Conservation (phyloP, 2,113 vertebrate species). For the Vimba vimba region DNA sequence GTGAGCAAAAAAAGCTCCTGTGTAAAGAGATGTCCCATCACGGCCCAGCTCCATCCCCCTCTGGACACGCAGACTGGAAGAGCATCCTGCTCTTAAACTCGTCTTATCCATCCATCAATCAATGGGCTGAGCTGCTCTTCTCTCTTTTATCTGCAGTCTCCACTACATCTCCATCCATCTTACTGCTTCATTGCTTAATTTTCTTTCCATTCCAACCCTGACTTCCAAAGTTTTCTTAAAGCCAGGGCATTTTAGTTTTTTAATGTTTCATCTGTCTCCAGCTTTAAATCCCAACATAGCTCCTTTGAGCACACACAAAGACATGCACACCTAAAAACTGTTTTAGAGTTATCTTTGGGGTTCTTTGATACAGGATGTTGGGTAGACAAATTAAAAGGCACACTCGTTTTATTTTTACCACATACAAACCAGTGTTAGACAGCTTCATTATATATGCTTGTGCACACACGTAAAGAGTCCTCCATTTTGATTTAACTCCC, state of each 20-base stretch:
- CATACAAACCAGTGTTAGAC: slow-evolving; percentile 32
- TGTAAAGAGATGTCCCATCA: background rate
- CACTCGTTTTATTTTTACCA: slow-evolving; percentile 57
- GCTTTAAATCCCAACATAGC: slow-evolving; percentile 21
- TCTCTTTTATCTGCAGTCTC: slow-evolving; percentile 9
- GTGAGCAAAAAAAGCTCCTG: slow-evolving; percentile 4
- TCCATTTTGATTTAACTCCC: background rate
- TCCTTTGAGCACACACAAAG: slow-evolving; percentile 14
- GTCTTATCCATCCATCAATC: background rate
- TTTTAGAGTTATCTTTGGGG: slow-evolving; percentile 53
- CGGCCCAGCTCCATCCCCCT: background rate
- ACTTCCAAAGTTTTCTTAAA: background rate
- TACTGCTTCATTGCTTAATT: slow-evolving; percentile 11
- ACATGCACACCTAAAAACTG: background rate
- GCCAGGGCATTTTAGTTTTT: background rate
- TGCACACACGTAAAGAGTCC: slow-evolving; percentile 6
- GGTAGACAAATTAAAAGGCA: slow-evolving; percentile 42
- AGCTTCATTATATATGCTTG: slow-evolving; percentile 31
- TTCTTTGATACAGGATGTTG: slow-evolving; percentile 47
- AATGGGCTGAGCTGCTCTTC: background rate
- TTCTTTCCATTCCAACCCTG: slow-evolving; percentile 9
- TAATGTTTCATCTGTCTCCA: slow-evolving; percentile 6
- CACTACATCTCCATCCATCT: background rate
- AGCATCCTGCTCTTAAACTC: background rate
- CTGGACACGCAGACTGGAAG: background rate